A percentile compares a stretch with the other conserved stretches of the same genome.
These are phyloP conservation scores for Mormyrus lacerda DNA, from an alignment of 2,113 vertebrate genomes.

Conservation along the genomic window DNA sequence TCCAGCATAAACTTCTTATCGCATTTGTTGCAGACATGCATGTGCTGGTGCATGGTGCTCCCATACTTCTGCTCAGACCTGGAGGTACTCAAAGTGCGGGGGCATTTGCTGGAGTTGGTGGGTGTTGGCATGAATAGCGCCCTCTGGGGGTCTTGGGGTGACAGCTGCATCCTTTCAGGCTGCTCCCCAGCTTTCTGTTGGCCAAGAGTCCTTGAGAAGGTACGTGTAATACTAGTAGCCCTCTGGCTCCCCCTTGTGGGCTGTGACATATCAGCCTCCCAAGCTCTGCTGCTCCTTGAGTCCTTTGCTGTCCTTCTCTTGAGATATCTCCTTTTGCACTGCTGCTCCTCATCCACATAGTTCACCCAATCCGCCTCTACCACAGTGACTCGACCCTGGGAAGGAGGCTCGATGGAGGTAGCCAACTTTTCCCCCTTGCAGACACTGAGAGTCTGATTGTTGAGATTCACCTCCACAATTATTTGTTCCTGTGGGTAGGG, in stretches of 20 bases:
- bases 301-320: constrained; percentile 71
- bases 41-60: constrained; percentile 93
- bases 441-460: constrained; percentile 97
- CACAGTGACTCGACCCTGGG: constrained; percentile 72
- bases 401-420: constrained; percentile 66
- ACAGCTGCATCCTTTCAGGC: constrained; percentile 70
- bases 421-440: constrained; percentile 88
- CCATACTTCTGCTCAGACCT: constrained; percentile 99
- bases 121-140: constrained; percentile 50
- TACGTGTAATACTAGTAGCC: constrained; percentile 50
- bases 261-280: constrained; percentile 26
- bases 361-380: constrained; percentile 73
- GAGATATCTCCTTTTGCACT: constrained; percentile 57
- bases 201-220: constrained; percentile 73
- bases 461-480: constrained; percentile 98
- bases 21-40: constrained; percentile 99
- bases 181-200: constrained; percentile 70
- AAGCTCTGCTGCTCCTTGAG: constrained; percentile 14
- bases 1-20: constrained; percentile 98
- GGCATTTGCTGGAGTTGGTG: constrained; percentile 66
- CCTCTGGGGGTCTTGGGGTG: constrained; percentile 62
- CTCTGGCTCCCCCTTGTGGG: constrained; percentile 64
- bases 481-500: constrained; percentile 95
- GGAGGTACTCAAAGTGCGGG: constrained; percentile 93
- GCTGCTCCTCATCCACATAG: constrained; percentile 76